Evolutionary conservation across 2,797 vertebrate species (phyloP), one percentile per base, ranked within the genome.

Genomic region (Gobio occitaniae): DNA sequence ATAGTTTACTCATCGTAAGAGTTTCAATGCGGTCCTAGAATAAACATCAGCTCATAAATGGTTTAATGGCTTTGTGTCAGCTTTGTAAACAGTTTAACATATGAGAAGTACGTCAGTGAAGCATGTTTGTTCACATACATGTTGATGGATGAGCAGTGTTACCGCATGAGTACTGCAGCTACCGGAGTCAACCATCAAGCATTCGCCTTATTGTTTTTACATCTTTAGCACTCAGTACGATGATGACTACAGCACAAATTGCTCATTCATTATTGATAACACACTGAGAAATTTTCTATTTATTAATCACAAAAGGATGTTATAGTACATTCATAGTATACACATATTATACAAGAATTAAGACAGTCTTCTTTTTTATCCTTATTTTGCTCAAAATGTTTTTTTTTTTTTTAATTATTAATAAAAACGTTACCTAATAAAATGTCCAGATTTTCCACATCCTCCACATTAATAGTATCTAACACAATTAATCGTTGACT

Each of bases 41-140:
- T 85, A 80, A 83, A 84, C 86, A 66, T 25, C 44, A 75, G 75
- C 61, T 85, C 3, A 77, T 82, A 19, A 12, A 66, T 78, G 59
- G 47, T 68, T 41, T 36, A 83, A 48, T 50, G 56, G 63, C 10
- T 74, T 72, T 80, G 69, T 85, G 76, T 50, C 61, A 6, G 38
- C 48, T 59, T n/a, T 78, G 72, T 79, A 29, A 87, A 86, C 25
- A 44, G 47, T 74, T 79, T 80, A 83, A 86, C 15, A 38, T 54
- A 44, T 29, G 78, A 71, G 59, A 75, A 61, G 65, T 68, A 10
- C 56, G 66, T 56, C 6, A 63, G 5, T 66, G 59, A 32, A 29
- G 68, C 66, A 54, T 71, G 44, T 75, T 79, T 21, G 44, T 29
- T 50, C 15, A 59, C 59, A 36, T 63, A 50, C 32, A 11, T 48